phyloP scores from a whole-genome alignment of 2,113 vertebrate species.

The Hippopotamus amphibius region DNA sequence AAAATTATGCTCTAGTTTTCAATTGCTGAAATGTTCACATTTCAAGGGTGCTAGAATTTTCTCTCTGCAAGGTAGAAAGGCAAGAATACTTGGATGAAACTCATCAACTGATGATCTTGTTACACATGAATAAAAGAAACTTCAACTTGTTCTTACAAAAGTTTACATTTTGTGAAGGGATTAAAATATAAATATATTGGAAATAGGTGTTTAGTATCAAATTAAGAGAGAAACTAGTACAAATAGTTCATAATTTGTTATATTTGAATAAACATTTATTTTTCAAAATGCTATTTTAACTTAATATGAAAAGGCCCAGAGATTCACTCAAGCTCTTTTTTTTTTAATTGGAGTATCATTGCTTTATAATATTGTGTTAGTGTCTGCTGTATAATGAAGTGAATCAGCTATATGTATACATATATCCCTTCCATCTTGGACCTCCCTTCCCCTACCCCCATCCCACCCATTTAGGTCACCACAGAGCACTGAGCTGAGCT shows the following conservation, averaged over 20 bases:
- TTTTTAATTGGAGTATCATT: no score
- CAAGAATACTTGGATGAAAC: background rate
- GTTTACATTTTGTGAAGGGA: background rate
- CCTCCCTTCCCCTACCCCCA: no score
- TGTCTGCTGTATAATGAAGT: no score
- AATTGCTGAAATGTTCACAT: background rate
- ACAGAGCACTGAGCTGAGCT: no score
- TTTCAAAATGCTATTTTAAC: background rate
- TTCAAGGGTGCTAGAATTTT: background rate
- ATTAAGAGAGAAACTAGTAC: background rate
- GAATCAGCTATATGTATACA: no score
- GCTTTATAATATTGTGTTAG: no score
- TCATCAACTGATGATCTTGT: background rate
- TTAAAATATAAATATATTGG: background rate
- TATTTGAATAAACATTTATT: background rate
- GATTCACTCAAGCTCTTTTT: background rate
- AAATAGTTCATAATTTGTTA: background rate
- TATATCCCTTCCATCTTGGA: no score
- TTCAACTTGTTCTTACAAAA: background rate
- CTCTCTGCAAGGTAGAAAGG: background rate
- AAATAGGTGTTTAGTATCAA: background rate
- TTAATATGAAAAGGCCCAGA: background rate
- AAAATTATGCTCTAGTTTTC: background rate
- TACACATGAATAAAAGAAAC: background rate
- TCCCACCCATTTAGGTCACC: no score